Conservation (phyloP, 2,113 vertebrate genomes). For the Labeo catla region DNA sequence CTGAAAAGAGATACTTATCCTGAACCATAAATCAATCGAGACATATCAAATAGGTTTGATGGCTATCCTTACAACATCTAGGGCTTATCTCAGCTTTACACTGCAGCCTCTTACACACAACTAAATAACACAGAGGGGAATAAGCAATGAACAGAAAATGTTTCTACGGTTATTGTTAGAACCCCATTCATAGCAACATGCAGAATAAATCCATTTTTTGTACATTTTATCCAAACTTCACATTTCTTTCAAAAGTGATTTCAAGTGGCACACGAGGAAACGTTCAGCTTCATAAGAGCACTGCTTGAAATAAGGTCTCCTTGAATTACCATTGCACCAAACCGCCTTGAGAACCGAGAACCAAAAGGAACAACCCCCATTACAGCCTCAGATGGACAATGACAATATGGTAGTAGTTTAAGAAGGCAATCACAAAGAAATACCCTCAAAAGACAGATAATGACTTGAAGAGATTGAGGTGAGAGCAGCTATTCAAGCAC, state of each 20-base stretch:
- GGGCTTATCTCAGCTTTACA: constrained; percentile 36
- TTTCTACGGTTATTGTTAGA: background rate
- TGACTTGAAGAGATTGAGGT: constrained; percentile 62
- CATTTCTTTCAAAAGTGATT: background rate
- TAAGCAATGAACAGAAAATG: constrained; percentile 5
- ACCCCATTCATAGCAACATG: background rate
- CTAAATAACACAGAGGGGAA: constrained; percentile 27
- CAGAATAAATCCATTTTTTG: background rate
- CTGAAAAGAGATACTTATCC: constrained; percentile 49
- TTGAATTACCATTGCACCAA: constrained; percentile 18
- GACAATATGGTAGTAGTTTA: constrained; percentile 49
- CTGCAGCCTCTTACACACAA: constrained; percentile 22
- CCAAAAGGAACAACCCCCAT: constrained; percentile 10
- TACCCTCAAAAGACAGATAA: constrained; percentile 59
- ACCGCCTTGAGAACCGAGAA: constrained; percentile 36
- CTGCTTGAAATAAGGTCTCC: background rate
- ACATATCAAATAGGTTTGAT: constrained; percentile 47
- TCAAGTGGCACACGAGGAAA: background rate
- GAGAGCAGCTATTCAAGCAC: constrained; percentile 62
- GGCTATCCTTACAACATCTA: constrained; percentile 42
- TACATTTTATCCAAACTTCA: background rate
- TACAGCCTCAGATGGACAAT: constrained; percentile 28
- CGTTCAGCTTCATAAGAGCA: background rate
- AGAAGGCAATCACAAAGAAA: constrained; percentile 45
- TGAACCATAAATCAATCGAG: constrained; percentile 49